Percentiles rank a stretch among this genome's conserved stretches.
Conservation (phyloP, 2,113 vertebrate species). For the Agapornis roseicollis region DNA sequence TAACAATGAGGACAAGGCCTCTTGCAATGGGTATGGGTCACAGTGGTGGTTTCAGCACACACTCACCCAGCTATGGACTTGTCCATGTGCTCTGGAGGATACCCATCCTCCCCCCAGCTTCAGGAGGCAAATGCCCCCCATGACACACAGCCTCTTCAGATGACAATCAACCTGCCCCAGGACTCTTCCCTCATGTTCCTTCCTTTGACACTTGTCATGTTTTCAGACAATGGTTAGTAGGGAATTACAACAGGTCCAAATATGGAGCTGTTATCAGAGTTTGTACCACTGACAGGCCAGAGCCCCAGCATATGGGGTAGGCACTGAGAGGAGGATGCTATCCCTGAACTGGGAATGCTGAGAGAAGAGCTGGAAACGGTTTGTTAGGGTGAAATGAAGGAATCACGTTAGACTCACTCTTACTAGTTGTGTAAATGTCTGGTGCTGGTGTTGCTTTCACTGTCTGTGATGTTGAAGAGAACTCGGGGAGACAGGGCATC, state of each 20-base stretch:
- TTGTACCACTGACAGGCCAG: background rate
- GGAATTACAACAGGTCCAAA: background rate
- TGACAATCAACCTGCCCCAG: background rate
- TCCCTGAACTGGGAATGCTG: fast-evolving
- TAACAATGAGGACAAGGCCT: background rate
- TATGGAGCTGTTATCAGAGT: background rate
- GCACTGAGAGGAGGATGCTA: background rate
- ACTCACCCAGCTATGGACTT: background rate
- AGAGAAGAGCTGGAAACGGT: background rate
- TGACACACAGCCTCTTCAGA: background rate
- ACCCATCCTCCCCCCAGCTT: background rate
- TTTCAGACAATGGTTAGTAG: background rate
- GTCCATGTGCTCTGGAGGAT: background rate
- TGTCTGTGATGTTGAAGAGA: constrained; percentile 85
- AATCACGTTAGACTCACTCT: constrained; percentile 80
- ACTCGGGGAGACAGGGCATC: constrained; percentile 90
- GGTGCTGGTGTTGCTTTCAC: constrained; percentile 82
- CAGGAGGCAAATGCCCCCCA: background rate
- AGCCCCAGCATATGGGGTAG: background rate
- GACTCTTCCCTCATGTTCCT: background rate
- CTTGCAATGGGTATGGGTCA: background rate
- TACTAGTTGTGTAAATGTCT: constrained; percentile 90
- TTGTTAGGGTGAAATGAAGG: background rate
- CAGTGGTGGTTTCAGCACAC: background rate
- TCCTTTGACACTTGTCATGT: background rate